Evolutionary conservation across 1,140 invertebrate genomes (phyloP), one percentile per base, ranked within the genome.

Genomic region (Hyphantria cunea): DNA sequence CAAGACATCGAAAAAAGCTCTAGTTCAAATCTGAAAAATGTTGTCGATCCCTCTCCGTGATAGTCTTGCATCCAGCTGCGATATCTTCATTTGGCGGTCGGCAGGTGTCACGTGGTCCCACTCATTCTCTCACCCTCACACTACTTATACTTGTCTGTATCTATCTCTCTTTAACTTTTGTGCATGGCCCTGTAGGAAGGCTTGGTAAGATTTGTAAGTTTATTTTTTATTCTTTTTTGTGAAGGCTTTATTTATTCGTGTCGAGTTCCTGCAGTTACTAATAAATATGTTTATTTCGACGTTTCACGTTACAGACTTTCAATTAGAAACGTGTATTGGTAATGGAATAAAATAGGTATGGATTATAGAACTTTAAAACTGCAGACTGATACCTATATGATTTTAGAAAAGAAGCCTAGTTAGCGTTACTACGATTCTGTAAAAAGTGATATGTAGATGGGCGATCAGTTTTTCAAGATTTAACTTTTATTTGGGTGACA

Each of bases 11-110:
- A n/a, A n/a, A n/a, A n/a, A n/a, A n/a, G n/a, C n/a, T n/a, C n/a
- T n/a, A n/a, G n/a, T n/a, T n/a, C n/a, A n/a, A n/a, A n/a, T n/a
- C 5, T 25, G 17, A 25, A 25, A 70, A 80, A 83, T 68, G 79
- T 82, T 78, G 69, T 59, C 41, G 47, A 76, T 68, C 61, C 74
- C 82, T 82, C 79, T 62, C 59, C 58, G 69, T 56, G 76, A 72
- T 78, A 68, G 77, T 81, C 79, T 80, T 75, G 74, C 70, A 78
- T 87, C 82, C 87, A 90, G 85, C 85, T 88, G 87, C 79, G 87
- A 88, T 88, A 81, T 90, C 87, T 90, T 90, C 85, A 90, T 90
- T 88, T 88, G 84, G 80, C 77, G 75, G 84, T 60, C 79, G 80
- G 87, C 87, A 90, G 85, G 87, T 90, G 87, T 85, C 87, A 87